Percentiles rank a stretch among this genome's conserved stretches.
These are phyloP conservation scores for Malaclemys terrapin DNA, from an alignment of 2,113 vertebrate genomes.

Conservation along the genomic window DNA sequence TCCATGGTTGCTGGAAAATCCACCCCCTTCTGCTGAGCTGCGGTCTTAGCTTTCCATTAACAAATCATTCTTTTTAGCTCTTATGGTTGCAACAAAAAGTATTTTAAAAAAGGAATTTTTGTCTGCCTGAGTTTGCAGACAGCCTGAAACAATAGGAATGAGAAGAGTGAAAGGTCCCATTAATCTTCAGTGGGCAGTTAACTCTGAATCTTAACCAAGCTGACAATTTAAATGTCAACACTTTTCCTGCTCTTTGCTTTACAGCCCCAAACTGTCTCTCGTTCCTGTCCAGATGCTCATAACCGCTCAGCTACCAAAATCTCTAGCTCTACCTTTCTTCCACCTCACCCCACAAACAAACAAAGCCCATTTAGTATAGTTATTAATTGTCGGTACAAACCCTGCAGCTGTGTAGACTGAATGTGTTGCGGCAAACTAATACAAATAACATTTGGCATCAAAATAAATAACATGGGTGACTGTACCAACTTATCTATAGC, in stretches of 20 bases:
- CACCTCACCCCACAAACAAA: background rate
- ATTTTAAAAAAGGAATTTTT: background rate
- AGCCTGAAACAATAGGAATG: background rate
- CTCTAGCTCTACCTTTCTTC: background rate
- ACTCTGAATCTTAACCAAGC: background rate
- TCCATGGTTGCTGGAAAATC: background rate
- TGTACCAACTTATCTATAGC: background rate
- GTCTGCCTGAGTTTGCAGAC: background rate
- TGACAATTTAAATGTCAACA: background rate
- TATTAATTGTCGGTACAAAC: background rate
- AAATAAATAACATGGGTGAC: background rate
- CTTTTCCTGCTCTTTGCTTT: background rate
- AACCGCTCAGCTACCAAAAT: background rate
- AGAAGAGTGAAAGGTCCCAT: background rate
- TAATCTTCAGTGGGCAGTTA: background rate
- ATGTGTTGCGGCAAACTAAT: background rate
- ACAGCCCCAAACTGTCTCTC: background rate
- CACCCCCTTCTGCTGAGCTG: background rate
- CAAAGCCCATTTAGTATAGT: background rate
- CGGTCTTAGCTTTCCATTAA: background rate
- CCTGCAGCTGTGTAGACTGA: background rate
- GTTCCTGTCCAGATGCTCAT: background rate
- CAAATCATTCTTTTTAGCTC: fast-evolving
- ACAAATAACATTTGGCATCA: background rate
- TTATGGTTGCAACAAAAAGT: background rate